Conservation (phyloP, 2,113 vertebrate species). For the Neodon shergylaensis region DNA sequence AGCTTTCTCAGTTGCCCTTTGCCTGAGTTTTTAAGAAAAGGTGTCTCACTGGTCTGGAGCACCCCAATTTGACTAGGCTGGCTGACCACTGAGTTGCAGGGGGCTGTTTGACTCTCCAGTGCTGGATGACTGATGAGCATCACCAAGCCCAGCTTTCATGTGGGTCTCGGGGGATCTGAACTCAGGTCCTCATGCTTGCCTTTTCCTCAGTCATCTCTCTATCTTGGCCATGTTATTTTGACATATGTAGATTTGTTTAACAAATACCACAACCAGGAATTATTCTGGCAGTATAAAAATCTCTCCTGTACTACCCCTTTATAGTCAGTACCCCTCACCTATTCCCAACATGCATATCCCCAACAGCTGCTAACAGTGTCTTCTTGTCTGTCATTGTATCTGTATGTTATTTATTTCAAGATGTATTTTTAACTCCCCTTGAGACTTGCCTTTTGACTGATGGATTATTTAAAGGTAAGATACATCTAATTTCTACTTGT, state of each 20-base stretch:
- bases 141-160: background rate
- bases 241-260: constrained; percentile 12
- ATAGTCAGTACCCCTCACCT: background rate
- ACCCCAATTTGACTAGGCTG: background rate
- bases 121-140: background rate
- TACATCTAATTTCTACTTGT: constrained; percentile 38
- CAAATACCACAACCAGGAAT: background rate
- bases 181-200: background rate
- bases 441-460: constrained; percentile 4
- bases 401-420: background rate
- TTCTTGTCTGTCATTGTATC: constrained; percentile 1
- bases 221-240: background rate
- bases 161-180: background rate
- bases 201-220: background rate
- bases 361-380: constrained; percentile 1
- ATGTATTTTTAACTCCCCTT: background rate
- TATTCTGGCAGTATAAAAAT: background rate
- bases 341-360: background rate
- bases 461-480: background rate
- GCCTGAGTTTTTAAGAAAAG: background rate
- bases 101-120: background rate
- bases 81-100: background rate
- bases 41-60: background rate
- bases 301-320: background rate
- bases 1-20: background rate